Evolutionary conservation across 2,113 vertebrate genomes (phyloP), one percentile per base, ranked within the genome.

Genomic region (Scolopax mira): DNA sequence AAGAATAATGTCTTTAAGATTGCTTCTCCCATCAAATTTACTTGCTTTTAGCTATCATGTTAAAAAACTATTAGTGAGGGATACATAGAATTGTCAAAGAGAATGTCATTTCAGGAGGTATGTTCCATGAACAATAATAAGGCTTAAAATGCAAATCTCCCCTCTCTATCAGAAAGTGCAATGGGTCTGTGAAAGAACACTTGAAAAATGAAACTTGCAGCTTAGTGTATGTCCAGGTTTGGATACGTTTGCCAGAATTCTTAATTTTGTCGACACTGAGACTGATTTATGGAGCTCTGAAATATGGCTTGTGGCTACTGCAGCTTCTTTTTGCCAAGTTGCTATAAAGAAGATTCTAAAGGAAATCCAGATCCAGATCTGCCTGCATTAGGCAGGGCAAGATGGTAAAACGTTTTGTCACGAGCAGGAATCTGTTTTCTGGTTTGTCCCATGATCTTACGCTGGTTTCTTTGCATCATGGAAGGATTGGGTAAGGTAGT

Each of bases 121-220:
- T 49, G 58, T 79, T 46, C 15, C 21, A 21, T 0, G 4, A 48
- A n/a, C n/a, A n/a, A 54, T 24, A n/a, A 0, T 62, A 52, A 81
- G 37, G 44, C 42, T 75, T 64, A 42, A 84, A 77, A 71, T 37
- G 22, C 33, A 71, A 31, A 2, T 77, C 48, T 69, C 0, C 10
- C 12, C 51, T 54, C 77, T 74, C 28, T 15, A 9, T 33, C 23
- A 23, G 49, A 14, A 41, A 27, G 33, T 58, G 14, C 11, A 23
- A 13, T 6, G 25, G 49, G 9, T 33, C 46, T 84, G 35, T 57
- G 46, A 7, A 95, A 37, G 30, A 71, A 10, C 28, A 72, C 35
- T 33, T 57, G 33, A 42, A 48, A 73, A 69, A 35, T 48, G 12
- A 49, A 54, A 24, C 27, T 70, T 60, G 21, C 42, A 39, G 13